A percentile compares a stretch with the other conserved stretches of the same genome.
phyloP scores from a whole-genome alignment of 2,113 vertebrate species.

The Crotophaga sulcirostris region DNA sequence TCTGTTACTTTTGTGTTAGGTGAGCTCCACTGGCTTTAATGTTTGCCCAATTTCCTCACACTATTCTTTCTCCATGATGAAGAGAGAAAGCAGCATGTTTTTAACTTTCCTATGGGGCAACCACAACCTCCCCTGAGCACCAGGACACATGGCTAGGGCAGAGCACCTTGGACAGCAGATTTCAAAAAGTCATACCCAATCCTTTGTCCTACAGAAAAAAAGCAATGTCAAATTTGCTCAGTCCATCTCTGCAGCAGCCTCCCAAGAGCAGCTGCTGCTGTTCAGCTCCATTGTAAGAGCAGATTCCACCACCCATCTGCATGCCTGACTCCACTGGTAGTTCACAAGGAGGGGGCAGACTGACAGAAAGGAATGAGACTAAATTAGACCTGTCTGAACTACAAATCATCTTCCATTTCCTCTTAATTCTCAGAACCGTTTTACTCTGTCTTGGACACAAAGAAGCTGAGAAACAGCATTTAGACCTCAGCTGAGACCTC shows the following conservation, averaged over 20 bases:
- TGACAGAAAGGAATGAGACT: neutral
- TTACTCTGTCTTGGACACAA: neutral
- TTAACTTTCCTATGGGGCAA: neutral
- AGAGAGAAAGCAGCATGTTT: neutral
- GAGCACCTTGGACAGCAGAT: neutral
- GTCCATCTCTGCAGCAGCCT: neutral
- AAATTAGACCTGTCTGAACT: neutral
- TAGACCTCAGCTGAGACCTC: constrained; percentile 12
- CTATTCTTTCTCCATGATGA: neutral
- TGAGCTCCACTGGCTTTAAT: neutral
- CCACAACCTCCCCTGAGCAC: neutral
- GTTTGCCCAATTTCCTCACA: neutral
- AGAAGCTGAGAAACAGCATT: constrained; percentile 1
- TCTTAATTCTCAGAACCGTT: neutral
- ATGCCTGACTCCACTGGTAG: neutral
- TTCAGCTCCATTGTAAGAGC: neutral
- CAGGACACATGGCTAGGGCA: neutral
- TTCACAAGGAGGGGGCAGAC: neutral
- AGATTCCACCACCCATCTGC: neutral
- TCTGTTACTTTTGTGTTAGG: neutral
- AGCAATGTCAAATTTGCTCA: neutral
- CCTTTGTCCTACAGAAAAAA: neutral
- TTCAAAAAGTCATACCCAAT: neutral
- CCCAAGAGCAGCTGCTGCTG: neutral
- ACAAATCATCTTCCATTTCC: neutral